Evolutionary conservation across 2,113 vertebrate species (phyloP), one percentile per base, ranked within the genome.

Genomic region (Periophthalmodon schlosseri): DNA sequence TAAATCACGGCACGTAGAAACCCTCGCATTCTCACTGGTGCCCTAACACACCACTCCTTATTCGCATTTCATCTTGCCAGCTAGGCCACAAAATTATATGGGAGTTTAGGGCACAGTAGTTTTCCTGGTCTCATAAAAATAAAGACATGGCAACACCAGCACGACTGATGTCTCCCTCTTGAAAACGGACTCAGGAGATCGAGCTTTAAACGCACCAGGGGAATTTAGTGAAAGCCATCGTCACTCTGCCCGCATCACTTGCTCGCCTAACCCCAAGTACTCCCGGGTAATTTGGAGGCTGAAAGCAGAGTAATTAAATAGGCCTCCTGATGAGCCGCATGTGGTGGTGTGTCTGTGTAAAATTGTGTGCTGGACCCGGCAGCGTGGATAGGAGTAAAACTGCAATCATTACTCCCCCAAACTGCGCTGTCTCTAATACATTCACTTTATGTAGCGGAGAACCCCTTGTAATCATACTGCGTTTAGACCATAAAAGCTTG

Each of bases 221-320:
- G 90, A 91, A 82, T 91, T 86, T 33, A 85, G 60, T 72, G 73
- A 85, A 87, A 86, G 84, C 79, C 80, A 80, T 88, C 87, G 89
- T 84, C 83, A 67, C 84, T 89, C 82, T 87, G 74, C 71, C 70
- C 74, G 78, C 78, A 83, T 88, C 77, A 68, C 67, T 85, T 80
- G 76, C 83, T 89, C 69, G 60, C 74, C 80, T 81, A 79, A 89
- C 83, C 78, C 78, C 85, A 87, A 88, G 84, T 90, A 89, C 87
- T 88, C 52, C 70, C 80, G 84, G 83, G 83, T 91, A 83, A 83
- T 89, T 92, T 86, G 83, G 85, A 88, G 77, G 81, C 83, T 89
- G 85, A 91, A 90, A 91, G 86, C 88, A 86, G 78, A 84, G 91
- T 92, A 90, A 93, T 93, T 91, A 92, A 91, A 89, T 90, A 87